Evolutionary conservation across 2,113 vertebrate species (phyloP).

Genomic region (Camelus dromedarius): DNA sequence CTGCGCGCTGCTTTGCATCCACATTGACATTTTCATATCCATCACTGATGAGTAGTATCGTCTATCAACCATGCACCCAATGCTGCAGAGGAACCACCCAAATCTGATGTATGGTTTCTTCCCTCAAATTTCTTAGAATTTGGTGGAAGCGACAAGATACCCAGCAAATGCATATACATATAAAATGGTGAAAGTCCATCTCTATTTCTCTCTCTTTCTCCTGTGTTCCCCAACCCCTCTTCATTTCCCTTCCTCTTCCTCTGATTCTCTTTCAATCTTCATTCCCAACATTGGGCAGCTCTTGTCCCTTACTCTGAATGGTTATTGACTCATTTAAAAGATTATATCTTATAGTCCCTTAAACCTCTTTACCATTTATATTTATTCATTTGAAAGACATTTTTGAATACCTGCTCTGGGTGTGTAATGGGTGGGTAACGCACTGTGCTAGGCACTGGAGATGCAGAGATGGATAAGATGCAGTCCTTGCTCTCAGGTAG

Average conservation of each 20-base stretch:
- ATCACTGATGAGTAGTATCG: background rate
- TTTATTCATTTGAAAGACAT: background rate
- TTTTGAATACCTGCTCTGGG: background rate
- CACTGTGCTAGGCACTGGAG: background rate
- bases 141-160: background rate
- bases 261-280: background rate
- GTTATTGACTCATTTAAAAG: conserved; percentile 1
- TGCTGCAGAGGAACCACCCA: background rate
- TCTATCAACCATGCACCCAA: background rate
- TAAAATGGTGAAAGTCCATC: background rate
- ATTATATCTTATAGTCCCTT: background rate
- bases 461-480: conserved; percentile 19
- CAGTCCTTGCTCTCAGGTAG: background rate
- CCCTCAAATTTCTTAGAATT: conserved; percentile 4
- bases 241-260: background rate
- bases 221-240: too few relatives aligned
- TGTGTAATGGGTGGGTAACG: background rate
- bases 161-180: background rate
- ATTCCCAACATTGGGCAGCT: background rate
- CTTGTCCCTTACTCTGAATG: background rate
- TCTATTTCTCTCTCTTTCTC: background rate
- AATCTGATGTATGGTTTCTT: background rate
- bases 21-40: background rate
- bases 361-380: background rate
- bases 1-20: background rate